Percentiles rank a stretch among this genome's conserved stretches.
These are phyloP conservation scores for Scolopax mira DNA, from an alignment of 2,113 vertebrate species.

Conservation along the genomic window DNA sequence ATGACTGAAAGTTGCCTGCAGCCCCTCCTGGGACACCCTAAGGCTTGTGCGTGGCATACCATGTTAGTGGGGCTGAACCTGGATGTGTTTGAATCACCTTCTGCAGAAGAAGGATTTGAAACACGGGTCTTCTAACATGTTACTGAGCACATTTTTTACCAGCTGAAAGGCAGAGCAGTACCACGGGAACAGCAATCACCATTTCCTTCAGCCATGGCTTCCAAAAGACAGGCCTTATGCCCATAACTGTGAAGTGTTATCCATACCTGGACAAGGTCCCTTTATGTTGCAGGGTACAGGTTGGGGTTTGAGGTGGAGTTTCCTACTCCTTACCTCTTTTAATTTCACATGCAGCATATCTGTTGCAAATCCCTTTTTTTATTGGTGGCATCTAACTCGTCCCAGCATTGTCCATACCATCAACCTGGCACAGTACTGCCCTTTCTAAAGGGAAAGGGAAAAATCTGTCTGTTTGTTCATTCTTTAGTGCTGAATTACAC, in stretches of 20 bases:
- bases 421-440: background rate
- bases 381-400: background rate
- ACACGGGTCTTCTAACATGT: background rate
- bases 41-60: background rate
- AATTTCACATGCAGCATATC: background rate
- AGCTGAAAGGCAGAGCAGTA: background rate
- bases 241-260: background rate
- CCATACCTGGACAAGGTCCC: fast-evolving
- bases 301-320: background rate
- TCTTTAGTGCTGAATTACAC: background rate
- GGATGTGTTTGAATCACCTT: background rate
- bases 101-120: background rate
- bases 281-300: background rate
- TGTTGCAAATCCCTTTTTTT: background rate
- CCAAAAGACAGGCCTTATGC: background rate
- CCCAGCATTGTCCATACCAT: background rate
- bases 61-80: background rate
- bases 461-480: background rate
- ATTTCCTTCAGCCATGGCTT: background rate
- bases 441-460: background rate
- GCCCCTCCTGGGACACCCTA: background rate
- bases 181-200: background rate
- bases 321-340: background rate
- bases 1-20: background rate
- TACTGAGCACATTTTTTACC: background rate